These are phyloP conservation scores for Otis tarda DNA, from an alignment of 2,113 vertebrate species.

Conservation along the genomic window DNA sequence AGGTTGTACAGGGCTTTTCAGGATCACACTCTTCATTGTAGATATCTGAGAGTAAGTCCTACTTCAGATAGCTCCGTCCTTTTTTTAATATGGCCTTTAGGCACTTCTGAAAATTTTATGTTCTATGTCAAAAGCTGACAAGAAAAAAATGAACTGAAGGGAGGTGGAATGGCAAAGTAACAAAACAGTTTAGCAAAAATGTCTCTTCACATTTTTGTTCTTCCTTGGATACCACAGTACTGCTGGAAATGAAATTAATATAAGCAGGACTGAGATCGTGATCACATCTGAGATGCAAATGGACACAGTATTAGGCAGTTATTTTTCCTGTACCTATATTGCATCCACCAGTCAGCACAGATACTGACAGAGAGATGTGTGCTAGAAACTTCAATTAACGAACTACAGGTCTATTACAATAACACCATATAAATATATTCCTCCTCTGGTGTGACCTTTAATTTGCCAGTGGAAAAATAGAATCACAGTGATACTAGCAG, in stretches of 20 bases:
- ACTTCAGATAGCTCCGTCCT: background rate
- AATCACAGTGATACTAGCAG: background rate
- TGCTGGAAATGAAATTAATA: background rate
- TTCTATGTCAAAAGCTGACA: background rate
- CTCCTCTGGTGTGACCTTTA: background rate
- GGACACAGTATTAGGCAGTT: background rate
- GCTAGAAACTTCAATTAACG: background rate
- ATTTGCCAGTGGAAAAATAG: background rate
- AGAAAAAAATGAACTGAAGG: background rate
- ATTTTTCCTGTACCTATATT: background rate
- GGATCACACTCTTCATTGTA: background rate
- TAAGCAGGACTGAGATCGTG: background rate
- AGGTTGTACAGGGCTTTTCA: background rate
- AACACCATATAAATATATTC: background rate
- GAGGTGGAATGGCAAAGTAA: background rate
- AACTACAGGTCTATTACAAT: background rate
- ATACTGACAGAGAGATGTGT: background rate
- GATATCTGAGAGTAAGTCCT: background rate
- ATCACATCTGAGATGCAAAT: background rate
- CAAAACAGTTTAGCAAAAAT: background rate
- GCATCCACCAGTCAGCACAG: background rate
- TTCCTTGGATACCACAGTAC: background rate
- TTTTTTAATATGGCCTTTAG: background rate
- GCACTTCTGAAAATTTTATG: slow-evolving; percentile 28
- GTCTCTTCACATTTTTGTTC: background rate